Percentiles rank a stretch among this genome's conserved stretches.
These are phyloP conservation scores for Xanthorhoe spadicearia DNA, from an alignment of 2,888 invertebrate genomes.

Conservation along the genomic window DNA sequence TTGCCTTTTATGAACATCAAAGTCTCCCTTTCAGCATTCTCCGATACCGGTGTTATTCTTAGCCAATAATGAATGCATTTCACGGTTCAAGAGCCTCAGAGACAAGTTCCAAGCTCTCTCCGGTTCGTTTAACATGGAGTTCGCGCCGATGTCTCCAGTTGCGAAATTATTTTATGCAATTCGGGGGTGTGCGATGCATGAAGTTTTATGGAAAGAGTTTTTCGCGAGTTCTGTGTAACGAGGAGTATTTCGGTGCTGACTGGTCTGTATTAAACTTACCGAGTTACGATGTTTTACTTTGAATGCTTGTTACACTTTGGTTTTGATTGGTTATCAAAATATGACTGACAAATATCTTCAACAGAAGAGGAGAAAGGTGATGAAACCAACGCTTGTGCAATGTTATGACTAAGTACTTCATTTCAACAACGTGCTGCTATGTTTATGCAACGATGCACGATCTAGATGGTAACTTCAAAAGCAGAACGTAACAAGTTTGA, in stretches of 20 bases:
- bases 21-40: conserved; percentile 24
- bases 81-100: conserved; percentile 29
- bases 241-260: conserved; percentile 18
- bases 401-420: no score
- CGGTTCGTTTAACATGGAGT: conserved; percentile 58
- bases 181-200: conserved; percentile 36
- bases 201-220: conserved; percentile 34
- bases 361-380: no score
- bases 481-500: no score
- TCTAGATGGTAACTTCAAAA: no score
- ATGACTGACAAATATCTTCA: no score
- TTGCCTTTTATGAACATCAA: conserved; percentile 18
- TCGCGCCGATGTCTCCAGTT: conserved; percentile 43
- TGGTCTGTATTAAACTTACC: not conserved
- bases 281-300: not conserved
- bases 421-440: no score
- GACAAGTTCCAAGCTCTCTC: conserved; percentile 35
- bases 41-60: conserved; percentile 34
- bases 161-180: conserved; percentile 44
- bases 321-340: not conserved
- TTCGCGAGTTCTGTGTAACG: conserved; percentile 27
- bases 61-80: conserved; percentile 40
- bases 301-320: not conserved
- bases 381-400: no score
- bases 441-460: no score